Conservation (phyloP, 2,888 invertebrate genomes). For the Sphecodes monilicornis region DNA sequence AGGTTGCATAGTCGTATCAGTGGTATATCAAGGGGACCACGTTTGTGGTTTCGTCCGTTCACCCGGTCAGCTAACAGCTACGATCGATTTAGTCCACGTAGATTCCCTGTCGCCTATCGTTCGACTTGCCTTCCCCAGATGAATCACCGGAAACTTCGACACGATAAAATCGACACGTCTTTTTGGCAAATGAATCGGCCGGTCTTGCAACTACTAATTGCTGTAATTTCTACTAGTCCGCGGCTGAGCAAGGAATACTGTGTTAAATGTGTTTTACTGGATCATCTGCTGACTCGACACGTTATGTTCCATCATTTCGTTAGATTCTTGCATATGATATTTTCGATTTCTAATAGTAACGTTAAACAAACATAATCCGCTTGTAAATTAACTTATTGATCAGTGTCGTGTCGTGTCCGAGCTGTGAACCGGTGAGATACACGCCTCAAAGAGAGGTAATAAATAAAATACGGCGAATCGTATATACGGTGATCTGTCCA, state of each 20-base stretch:
- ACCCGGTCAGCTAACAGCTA: slow-evolving; percentile 47
- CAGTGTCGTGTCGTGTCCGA: no score
- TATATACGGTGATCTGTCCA: no score
- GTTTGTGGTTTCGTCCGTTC: slow-evolving; percentile 51
- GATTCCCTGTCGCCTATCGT: slow-evolving; percentile 51
- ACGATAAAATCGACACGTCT: slow-evolving; percentile 45
- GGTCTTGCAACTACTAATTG: slow-evolving; percentile 22
- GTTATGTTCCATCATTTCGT: no score
- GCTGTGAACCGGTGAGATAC: no score
- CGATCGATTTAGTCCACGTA: slow-evolving; percentile 60
- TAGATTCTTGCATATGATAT: no score
- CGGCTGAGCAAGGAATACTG: neutral
- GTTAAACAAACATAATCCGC: no score
- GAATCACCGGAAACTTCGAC: slow-evolving; percentile 35
- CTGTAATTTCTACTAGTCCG: slow-evolving; percentile 2
- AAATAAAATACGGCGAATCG: no score
- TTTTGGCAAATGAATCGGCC: slow-evolving; percentile 29
- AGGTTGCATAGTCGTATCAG: slow-evolving; percentile 53
- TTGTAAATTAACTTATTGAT: no score
- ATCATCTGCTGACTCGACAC: neutral
- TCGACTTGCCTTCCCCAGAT: slow-evolving; percentile 31
- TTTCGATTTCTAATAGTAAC: no score
- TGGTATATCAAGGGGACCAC: slow-evolving; percentile 62
- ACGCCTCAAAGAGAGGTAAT: no score
- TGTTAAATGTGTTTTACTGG: neutral